Conservation (phyloP, 2,113 vertebrate species). For the Rhea pennata region DNA sequence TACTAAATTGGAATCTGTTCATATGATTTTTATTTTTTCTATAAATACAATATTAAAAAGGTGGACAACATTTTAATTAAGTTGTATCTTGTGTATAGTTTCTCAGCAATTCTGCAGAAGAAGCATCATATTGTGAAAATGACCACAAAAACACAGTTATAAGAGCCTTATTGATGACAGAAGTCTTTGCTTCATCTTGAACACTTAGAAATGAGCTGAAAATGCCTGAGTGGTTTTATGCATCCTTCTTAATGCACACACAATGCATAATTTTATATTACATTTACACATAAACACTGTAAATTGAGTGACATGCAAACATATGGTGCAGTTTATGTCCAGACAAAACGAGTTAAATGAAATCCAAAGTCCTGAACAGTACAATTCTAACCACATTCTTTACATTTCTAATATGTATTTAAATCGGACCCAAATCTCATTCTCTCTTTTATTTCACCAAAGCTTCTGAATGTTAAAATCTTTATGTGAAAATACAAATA, state of each 20-base stretch:
- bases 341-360: constrained; percentile 20
- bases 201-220: constrained; percentile 17
- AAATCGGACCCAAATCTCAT: background rate
- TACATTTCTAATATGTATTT: constrained; percentile 1
- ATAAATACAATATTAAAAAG: background rate
- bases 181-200: background rate
- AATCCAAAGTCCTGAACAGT: constrained; percentile 39
- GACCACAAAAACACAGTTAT: background rate
- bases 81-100: constrained; percentile 18
- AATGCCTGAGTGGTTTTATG: constrained; percentile 13
- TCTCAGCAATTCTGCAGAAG: background rate
- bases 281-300: constrained; percentile 13
- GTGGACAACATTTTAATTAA: constrained; percentile 6
- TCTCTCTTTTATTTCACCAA: background rate
- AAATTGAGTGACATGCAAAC: constrained; percentile 45
- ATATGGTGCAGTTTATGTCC: background rate
- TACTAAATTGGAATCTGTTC: constrained; percentile 9
- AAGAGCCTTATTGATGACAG: background rate
- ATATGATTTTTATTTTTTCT: constrained; percentile 44
- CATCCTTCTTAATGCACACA: background rate
- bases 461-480: constrained; percentile 8
- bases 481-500: constrained; percentile 40
- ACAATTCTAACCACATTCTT: background rate
- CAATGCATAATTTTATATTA: constrained; percentile 51
- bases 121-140: constrained; percentile 8